Evolutionary conservation across 2,888 invertebrate species (phyloP), one percentile per base, ranked within the genome.

Genomic region (Heliconius charithonia): DNA sequence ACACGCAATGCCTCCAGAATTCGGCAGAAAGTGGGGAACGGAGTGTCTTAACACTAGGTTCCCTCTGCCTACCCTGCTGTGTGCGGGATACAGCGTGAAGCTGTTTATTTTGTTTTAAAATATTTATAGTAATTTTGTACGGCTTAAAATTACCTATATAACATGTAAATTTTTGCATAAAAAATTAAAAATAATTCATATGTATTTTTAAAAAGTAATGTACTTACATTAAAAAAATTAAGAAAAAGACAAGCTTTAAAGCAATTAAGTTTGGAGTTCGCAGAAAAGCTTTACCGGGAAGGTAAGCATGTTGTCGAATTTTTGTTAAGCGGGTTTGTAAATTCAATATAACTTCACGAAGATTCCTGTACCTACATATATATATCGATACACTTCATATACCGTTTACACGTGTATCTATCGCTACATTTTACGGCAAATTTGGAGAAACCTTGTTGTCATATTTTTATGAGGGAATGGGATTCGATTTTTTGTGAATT

Each of bases 241-340:
- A 37, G 6, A 69, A 69, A 69, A 69, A 69, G 67, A 41, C 41
- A 41, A 37, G 56, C 56, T 56, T n/a, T 56, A 56, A 29, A 56
- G 19, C 25, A 69, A 25, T 69, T 41, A 25, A 41, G 25, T 69
- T 69, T 41, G 41, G 41, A 25, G 25, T 41, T 69, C 41, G 41
- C 41, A 41, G 25, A 69, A 69, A 37, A 25, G 16, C 37, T n/a
- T 67, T 67, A 67, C 4, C 66, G 37, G n/a, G 66, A 66, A 66
- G 37, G 37, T 37, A 1, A 51, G 16, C 41, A 69, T 19, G 41
- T 25, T 41, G n/a, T 41, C 3, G 67, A 69, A 69, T 27, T 25
- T 25, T 6, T 41, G n/a, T 41, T 63, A 25, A 25, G 6, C 37
- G n/a, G 67, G 22, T 66, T 22, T 32, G 6, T 12, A 66, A 22